phyloP scores from a whole-genome alignment of 2,113 vertebrate genomes.

The Thalassoma bifasciatum region DNA sequence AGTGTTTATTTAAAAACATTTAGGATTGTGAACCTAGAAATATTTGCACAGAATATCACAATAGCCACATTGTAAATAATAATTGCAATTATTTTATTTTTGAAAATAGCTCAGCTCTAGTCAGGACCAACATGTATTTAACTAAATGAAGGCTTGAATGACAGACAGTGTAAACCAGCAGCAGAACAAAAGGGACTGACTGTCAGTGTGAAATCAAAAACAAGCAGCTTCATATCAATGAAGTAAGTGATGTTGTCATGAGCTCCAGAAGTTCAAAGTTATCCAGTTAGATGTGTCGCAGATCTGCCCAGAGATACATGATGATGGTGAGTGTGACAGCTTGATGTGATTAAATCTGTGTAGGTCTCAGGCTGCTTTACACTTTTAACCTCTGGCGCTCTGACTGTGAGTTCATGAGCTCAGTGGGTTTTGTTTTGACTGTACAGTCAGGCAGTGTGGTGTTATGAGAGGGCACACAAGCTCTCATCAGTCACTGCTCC shows the following conservation, averaged over 20 bases:
- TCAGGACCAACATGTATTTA: background rate
- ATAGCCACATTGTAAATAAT: no score
- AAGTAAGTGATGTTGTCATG: no score
- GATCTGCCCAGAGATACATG: background rate
- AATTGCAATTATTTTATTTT: no score
- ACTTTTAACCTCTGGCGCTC: background rate
- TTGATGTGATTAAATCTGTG: background rate
- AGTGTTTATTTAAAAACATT: no score
- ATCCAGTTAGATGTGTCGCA: background rate
- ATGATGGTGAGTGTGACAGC: no score
- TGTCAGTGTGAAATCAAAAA: slow-evolving; percentile 2
- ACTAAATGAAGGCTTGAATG: background rate
- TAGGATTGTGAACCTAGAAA: no score
- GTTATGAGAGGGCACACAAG: background rate
- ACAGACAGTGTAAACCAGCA: background rate
- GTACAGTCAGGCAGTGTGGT: background rate
- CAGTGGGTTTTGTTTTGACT: background rate
- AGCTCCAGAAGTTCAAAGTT: background rate
- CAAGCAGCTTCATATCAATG: no score
- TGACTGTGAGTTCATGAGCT: background rate
- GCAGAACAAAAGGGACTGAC: background rate
- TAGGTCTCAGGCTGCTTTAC: background rate
- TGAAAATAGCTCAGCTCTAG: no score
- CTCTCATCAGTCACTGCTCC: background rate
- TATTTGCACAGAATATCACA: no score